Base-by-base conservation (phyloP, 2,888 invertebrate species). In the Shargacucullia verbasci region DNA sequence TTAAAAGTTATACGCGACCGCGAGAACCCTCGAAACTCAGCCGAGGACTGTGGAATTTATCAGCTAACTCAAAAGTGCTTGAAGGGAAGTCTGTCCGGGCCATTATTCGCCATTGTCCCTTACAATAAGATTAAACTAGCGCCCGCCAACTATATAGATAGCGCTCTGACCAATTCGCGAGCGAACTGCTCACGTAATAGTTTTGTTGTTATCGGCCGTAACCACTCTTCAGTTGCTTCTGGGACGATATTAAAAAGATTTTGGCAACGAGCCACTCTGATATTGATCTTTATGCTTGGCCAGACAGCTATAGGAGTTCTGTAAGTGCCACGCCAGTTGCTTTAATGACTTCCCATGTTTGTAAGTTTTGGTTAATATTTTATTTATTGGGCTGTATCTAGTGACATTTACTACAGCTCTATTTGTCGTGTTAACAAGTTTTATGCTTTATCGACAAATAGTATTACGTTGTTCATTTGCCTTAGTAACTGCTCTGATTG, bases 321-420 rank as follows among this genome's bases (percentile, higher is more conserved):
- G 83, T 88, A 91, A 91, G 89, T 91, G 86, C 89, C 86, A 84
- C 84, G 88, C 86, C 85, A 83, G 87, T 89, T 85, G 86, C 80
- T 90, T 92, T 92, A 92, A 93, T 93, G 91, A 93, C 92, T 91
- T 92, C 89, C 90, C 88, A 90, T 92, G 90, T 91, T 90, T 89
- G 89, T 83, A 84, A 89, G 83, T 90, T 89, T 80, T 83, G 82
- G 83, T 85, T 85, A 80, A 84, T 88, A 88, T 87, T 88, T 89
- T 89, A 88, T 84, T 83, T 84, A 83, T 81, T 84, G 81, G 81
- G 79, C 83, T 84, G 70, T 76, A 79, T 81, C 75, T 66, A 59
- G 70, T 75, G 85, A 87, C 85, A 81, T 84, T 88, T 84, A 85
- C 78, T 81, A 82, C 79, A 79, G 76, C 81, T 81, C 80, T 83